Evolutionary conservation across 2,888 invertebrate genomes (phyloP).

Genomic region (Neria commutata): DNA sequence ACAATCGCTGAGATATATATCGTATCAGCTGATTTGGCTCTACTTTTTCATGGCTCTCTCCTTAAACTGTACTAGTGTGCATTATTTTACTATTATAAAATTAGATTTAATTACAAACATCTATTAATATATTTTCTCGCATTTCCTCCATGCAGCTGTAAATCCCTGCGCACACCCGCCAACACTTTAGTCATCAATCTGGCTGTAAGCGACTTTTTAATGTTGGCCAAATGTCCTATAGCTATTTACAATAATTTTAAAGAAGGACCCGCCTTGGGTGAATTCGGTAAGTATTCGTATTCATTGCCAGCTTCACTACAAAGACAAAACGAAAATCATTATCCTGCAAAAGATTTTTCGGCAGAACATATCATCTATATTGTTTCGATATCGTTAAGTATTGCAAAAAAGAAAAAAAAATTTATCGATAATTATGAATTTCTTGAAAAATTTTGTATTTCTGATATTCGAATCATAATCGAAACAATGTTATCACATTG

Average conservation of each 20-base stretch:
- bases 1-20: neutral
- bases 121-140: no score
- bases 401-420: neutral
- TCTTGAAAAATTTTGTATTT: neutral
- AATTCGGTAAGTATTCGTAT: slow-evolving; percentile 66
- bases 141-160: slow-evolving; percentile 66
- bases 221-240: slow-evolving; percentile 75
- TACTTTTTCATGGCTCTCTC: no score
- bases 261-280: slow-evolving; percentile 75
- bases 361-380: no score
- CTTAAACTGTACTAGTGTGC: no score
- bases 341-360: neutral
- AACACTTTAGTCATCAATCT: slow-evolving; percentile 78
- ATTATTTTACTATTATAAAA: no score
- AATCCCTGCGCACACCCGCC: slow-evolving; percentile 74
- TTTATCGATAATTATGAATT: neutral
- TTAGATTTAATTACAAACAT: neutral
- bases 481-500: neutral
- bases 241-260: slow-evolving; percentile 77
- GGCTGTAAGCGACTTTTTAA: slow-evolving; percentile 75
- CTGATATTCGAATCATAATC: no score
- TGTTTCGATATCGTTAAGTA: no score
- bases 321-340: no score
- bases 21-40: no score
- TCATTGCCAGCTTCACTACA: neutral